Conservation (phyloP, 2,797 vertebrate genomes). For the Remorina albescens region DNA sequence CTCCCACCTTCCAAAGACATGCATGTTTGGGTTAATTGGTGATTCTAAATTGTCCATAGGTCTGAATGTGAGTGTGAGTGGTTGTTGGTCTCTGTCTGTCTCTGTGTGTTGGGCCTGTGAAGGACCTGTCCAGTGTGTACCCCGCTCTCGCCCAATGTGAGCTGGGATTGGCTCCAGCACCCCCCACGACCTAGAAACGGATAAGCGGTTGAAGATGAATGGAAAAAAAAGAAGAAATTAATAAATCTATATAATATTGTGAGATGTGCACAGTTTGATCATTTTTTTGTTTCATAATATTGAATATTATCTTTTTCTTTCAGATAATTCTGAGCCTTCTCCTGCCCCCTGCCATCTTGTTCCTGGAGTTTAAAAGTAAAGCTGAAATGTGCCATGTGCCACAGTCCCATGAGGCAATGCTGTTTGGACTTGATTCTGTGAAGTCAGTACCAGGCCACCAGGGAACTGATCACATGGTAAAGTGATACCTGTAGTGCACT, state of each 20-base stretch:
- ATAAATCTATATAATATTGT: not conserved
- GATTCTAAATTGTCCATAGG: too few species aligned
- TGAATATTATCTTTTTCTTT: constrained; percentile 24
- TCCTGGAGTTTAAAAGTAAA: constrained; percentile 97
- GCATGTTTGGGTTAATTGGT: too few species aligned
- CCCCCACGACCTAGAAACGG: too few species aligned
- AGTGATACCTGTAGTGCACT: not conserved
- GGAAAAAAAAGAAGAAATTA: too few species aligned
- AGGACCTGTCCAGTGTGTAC: too few species aligned
- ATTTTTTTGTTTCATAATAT: not conserved
- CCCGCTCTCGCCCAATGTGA: too few species aligned
- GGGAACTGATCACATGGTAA: constrained; percentile 57
- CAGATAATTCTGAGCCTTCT: constrained; percentile 95
- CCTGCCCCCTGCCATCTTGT: constrained; percentile 91
- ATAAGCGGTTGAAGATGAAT: too few species aligned
- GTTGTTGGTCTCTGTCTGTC: too few species aligned
- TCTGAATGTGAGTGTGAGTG: too few species aligned
- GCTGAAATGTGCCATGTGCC: constrained; percentile 99
- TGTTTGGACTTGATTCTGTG: constrained; percentile 85
- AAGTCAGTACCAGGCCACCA: constrained; percentile 71
- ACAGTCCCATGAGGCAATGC: constrained; percentile 90
- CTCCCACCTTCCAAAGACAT: too few species aligned
- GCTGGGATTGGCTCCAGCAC: too few species aligned
- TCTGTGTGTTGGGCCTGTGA: too few species aligned
- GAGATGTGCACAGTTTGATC: not conserved